Evolutionary conservation across 2,888 invertebrate genomes (phyloP), one percentile per base, ranked within the genome.

Genomic region (Cerastoderma edule): DNA sequence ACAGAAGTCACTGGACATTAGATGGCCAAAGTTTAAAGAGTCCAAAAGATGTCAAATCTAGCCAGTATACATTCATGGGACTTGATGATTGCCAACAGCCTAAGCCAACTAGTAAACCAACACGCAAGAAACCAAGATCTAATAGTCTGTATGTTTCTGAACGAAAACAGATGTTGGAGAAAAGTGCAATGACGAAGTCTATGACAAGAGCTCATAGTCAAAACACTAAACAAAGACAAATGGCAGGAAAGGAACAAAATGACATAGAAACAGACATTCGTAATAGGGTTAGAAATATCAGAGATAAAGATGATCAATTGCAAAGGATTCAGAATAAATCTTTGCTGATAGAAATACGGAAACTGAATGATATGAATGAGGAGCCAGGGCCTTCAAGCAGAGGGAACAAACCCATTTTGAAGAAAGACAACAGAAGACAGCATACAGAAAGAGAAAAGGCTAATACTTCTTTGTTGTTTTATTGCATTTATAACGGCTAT

Each of bases 1-100:
- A 60, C 30, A 60, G 60, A 39, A 60, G 60, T 24, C 60, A 60
- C 24, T 60, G 60, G 60, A 60, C 39, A 13, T 39, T 60, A n/a
- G 60, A 60, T 28, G 39, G 39, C 2, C 60, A 60, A 60, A 60
- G 60, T 24, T 39, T 60, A 27, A 60, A 60, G 22, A 60, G 60
- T 22, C 60, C 60, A 39, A 60, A n/a, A 60, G 60, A 60, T 60
- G 39, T 60, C 8, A 60, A 39, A 39, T 39, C 60, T 33, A 60
- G 60, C 27, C 60, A 60, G 16, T 60, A 60, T 24, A 60, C 60
- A 32, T 60, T 60, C 22, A 24, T 39, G 35, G 60, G 60, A 16
- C 16, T 60, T 60, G 39, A n/a, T n/a, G n/a, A 39, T 33, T 39
- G 39, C 35, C 60, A 60, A 39, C 35, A 24, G 39, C 39, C n/a